Evolutionary conservation across 2,797 vertebrate genomes (phyloP).

Genomic region (Octomys mimax): DNA sequence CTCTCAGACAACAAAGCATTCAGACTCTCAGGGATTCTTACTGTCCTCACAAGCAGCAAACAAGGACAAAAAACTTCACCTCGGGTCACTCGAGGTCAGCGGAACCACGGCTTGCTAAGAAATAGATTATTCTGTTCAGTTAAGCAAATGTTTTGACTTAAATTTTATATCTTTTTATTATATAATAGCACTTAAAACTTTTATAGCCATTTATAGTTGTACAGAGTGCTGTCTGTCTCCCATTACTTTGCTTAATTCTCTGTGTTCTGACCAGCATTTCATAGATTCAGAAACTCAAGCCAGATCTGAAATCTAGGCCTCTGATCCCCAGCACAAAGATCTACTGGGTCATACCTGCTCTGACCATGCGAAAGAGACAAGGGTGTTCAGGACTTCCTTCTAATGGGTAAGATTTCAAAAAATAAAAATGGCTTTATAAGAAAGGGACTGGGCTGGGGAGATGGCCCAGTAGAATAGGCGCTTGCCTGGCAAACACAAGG

Average conservation of each 20-base stretch:
- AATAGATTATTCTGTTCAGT: background rate
- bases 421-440: background rate
- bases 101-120: background rate
- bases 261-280: background rate
- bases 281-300: background rate
- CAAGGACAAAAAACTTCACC: background rate
- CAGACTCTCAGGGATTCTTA: background rate
- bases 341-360: background rate
- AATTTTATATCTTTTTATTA: background rate
- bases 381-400: background rate
- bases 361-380: background rate
- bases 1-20: background rate
- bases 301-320: background rate
- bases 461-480: too few species aligned
- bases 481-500: too few species aligned
- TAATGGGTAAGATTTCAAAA: background rate
- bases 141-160: background rate
- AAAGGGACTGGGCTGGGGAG: background rate
- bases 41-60: background rate
- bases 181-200: background rate
- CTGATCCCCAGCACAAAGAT: background rate
- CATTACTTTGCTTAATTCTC: background rate
- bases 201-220: background rate
- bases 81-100: background rate
- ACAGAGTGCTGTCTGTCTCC: background rate